Base-by-base conservation (phyloP, 2,797 vertebrate genomes). In the Crypturellus tataupa region DNA sequence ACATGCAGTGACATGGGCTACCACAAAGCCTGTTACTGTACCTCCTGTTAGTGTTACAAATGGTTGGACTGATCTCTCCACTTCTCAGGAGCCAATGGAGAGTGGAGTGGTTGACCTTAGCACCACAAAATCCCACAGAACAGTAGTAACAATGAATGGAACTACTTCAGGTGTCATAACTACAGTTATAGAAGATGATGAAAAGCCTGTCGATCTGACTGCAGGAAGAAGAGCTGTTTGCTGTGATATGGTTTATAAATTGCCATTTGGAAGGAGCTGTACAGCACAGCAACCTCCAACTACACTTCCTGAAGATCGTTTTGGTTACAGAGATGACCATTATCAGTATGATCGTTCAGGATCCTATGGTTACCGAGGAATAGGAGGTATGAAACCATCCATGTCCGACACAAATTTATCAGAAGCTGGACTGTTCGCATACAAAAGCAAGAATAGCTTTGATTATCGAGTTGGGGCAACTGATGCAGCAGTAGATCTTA, bases 171-270 rank as follows among this genome's bases (percentile, higher is more conserved):
- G 98, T 94, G 97, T 99, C 47, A 77, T 99, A 83, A 99, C 99
- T 83, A 98, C 98, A 85, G 97, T 99, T 95, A 97, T 99, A 95
- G 99, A 99, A 95, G 99, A 99, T 69, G 98, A 99, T 94, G 98
- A 98, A 84, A 99, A 98, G 73, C 99, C 99, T 93, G 98, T 99
- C 33, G 99, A 99, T 97, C 97, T 99, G 81, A 99, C 99, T 86
- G 98, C 99, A 87, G 99, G 99, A 59, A 98, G 99, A 93, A 98
- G 98, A 97, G 98, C 98, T 80, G 99, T 99, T 83, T 99, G 99
- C 96, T 99, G 99, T 97, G 99, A 99, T 97, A 97, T 99, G 79
- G 99, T 99, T 96, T 99, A 99, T 96, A 99, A 98, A 94, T 97
- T 99, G 71, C 99, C 99, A 47, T 99, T 99, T 96, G 98, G 99